phyloP scores from a whole-genome alignment of 2,797 vertebrate species.

The Protosalanx chinensis region DNA sequence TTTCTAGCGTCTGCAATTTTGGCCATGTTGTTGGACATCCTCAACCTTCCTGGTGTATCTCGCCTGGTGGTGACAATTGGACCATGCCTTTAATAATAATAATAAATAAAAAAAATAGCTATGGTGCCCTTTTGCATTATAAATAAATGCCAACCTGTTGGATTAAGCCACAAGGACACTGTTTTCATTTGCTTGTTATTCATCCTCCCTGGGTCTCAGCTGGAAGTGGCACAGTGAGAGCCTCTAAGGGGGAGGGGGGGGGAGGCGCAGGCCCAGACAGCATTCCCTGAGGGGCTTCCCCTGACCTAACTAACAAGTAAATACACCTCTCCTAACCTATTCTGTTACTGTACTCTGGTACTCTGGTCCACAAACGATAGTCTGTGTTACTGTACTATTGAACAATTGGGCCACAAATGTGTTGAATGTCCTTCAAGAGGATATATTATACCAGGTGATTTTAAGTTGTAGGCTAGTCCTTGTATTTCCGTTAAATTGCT shows the following conservation, averaged over 20 bases:
- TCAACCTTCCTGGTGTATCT: slow-evolving; percentile 22
- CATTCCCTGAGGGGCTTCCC: slow-evolving; percentile 41
- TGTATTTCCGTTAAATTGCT: slow-evolving; percentile 6
- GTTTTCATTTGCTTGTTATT: slow-evolving; percentile 73
- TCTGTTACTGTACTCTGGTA: neutral
- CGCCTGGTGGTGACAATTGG: slow-evolving; percentile 30
- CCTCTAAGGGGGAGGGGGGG: slow-evolving; percentile 60
- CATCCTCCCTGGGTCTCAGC: slow-evolving; percentile 73
- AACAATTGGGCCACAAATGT: neutral
- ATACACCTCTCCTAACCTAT: slow-evolving; percentile 45
- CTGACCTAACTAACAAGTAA: slow-evolving; percentile 43
- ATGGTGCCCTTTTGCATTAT: neutral
- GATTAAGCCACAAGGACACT: slow-evolving; percentile 20
- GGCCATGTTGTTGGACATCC: slow-evolving; percentile 93
- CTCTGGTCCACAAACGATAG: neutral
- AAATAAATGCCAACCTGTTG: neutral
- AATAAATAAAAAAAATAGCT: neutral
- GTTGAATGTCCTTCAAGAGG: neutral
- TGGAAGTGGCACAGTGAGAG: slow-evolving; percentile 61
- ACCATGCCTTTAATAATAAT: neutral
- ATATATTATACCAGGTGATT: neutral
- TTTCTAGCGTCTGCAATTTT: slow-evolving; percentile 89
- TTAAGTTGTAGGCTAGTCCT: neutral
- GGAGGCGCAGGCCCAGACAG: slow-evolving; percentile 46
- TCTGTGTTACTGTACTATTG: neutral